These are phyloP conservation scores for Atta texana DNA, from an alignment of 1,140 invertebrate species.

Conservation along the genomic window DNA sequence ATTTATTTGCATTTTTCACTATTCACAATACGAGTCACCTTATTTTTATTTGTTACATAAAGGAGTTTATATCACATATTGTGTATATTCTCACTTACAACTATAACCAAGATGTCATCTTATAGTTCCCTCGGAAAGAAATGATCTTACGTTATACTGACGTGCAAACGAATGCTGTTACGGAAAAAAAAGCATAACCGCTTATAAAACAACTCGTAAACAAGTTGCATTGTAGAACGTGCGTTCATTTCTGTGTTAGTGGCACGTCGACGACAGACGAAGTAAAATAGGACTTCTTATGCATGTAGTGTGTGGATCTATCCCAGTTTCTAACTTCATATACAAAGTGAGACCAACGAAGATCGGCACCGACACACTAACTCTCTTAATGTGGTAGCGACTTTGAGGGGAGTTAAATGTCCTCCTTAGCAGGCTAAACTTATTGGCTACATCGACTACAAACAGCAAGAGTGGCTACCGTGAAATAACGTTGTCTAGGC, in stretches of 20 bases:
- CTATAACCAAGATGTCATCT: slow-evolving; percentile 12
- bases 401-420: slow-evolving; percentile 50
- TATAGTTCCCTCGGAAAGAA: slow-evolving; percentile 10
- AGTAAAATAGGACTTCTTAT: slow-evolving; percentile 57
- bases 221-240: slow-evolving; percentile 57
- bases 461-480: slow-evolving; percentile 31
- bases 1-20: too few species aligned
- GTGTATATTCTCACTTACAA: not conserved
- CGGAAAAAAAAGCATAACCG: slow-evolving; percentile 20
- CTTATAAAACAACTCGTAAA: slow-evolving; percentile 55
- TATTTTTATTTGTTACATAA: not conserved
- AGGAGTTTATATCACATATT: not conserved
- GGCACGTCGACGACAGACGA: not conserved
- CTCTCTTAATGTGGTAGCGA: slow-evolving; percentile 47
- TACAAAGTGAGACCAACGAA: slow-evolving; percentile 40
- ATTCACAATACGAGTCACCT: too few species aligned
- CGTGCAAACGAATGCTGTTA: slow-evolving; percentile 14
- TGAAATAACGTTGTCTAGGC: slow-evolving; percentile 46
- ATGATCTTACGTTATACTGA: slow-evolving; percentile 25
- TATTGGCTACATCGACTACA: slow-evolving; percentile 41
- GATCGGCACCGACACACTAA: slow-evolving; percentile 24
- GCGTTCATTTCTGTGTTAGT: slow-evolving; percentile 54
- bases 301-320: not conserved
- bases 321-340: slow-evolving; percentile 22
- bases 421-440: slow-evolving; percentile 38